These are phyloP conservation scores for Dryoscopus gambensis DNA, from an alignment of 2,113 vertebrate species.

Conservation along the genomic window DNA sequence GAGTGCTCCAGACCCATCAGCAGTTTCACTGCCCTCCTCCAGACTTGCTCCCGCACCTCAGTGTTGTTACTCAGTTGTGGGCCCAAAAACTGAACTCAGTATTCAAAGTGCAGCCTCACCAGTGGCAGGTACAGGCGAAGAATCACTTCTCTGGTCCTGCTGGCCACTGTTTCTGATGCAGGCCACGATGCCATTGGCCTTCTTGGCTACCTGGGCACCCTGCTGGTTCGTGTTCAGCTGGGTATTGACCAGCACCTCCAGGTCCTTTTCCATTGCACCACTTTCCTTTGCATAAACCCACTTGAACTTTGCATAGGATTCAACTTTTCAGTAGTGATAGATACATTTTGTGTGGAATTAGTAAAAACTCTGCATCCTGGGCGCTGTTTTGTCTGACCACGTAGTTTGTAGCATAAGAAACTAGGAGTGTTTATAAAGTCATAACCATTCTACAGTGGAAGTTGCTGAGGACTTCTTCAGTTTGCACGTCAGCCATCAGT, in stretches of 20 bases:
- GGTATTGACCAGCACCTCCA: not conserved
- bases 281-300: not conserved
- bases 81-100: not conserved
- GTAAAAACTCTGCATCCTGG: not conserved
- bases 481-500: not conserved
- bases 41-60: not conserved
- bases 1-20: not conserved
- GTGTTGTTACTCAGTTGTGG: not conserved
- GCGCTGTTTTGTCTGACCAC: not conserved
- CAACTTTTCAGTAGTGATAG: not conserved
- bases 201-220: not conserved
- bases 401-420: not conserved
- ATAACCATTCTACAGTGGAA: not conserved
- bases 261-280: not conserved
- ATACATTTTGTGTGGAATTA: not conserved
- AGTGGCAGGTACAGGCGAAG: rapidly evolving
- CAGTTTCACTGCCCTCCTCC: not conserved
- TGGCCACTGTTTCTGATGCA: not conserved
- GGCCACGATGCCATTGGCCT: not conserved
- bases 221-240: not conserved
- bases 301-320: not conserved
- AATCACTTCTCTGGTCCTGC: not conserved
- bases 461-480: not conserved
- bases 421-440: not conserved
- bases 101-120: not conserved